Base-by-base conservation (phyloP, 2,888 invertebrate genomes). In the Parapristionchus giblindavisi region DNA sequence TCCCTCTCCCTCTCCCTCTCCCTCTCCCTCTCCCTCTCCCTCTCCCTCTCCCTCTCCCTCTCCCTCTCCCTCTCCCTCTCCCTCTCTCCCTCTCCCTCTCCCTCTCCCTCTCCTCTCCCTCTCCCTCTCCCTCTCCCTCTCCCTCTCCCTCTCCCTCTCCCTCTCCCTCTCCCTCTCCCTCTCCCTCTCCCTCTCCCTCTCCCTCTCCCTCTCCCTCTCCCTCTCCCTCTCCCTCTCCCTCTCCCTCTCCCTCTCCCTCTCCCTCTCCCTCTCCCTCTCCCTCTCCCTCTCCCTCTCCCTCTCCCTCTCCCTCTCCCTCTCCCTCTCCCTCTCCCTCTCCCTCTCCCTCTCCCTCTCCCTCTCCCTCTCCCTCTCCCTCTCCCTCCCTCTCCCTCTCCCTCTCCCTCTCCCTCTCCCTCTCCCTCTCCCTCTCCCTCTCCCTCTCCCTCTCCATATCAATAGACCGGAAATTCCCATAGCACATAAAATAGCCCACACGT, bases 301-400 rank as follows among this genome's bases (percentile, higher is more conserved):
- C 21, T 56, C 63, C n/a, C 32, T 14, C 29, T 48, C 5, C 29
- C 61, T 40, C 40, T 43, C 27, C 43, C 21, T 38, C 63, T 73
- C 71, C 52, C 73, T 76, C 24, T 36, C 58, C 32, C 75, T 71
- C 65, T 77, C 73, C 43, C 77, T 76, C 70, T 77, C 71, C 24
- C 70, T n/a, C 66, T 77, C 76, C 65, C 76, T 78, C 54, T 60
- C 75, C 54, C 73, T 75, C 38, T 76, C 61, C 75, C 73, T 48
- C 48, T 48, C 48, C 48, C 48, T 21, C 48, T 48, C 48, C 21
- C 48, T 65, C 21, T 36, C 32, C 27, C 71, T 68, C 70, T 32
- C 29, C 17, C n/a, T 79, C 75, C 58, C 78, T 80, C 38, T 75
- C 78, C 60, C 61, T 17, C 54, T 78, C 77, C 52, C 76, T 77